Evolutionary conservation across 2,113 vertebrate genomes (phyloP), one percentile per base, ranked within the genome.

Genomic region (Lutjanus erythropterus): DNA sequence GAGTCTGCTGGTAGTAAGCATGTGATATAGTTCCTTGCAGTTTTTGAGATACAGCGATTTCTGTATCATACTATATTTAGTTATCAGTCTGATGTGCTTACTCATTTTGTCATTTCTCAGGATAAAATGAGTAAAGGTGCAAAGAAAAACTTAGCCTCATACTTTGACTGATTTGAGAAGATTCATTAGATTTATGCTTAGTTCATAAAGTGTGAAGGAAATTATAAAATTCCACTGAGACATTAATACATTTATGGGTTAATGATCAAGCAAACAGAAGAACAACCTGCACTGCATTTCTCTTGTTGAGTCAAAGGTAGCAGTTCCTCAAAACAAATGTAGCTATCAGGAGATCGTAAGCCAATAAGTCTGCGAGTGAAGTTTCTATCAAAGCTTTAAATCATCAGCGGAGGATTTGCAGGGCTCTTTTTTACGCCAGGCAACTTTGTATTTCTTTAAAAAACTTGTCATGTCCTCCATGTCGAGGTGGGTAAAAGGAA

Each of bases 401-500:
- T 88, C 70, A 78, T 86, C 84, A 81, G 78, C 25, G 23, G 33
- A 65, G 58, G 65, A 87, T 88, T 87, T 88, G 61, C 56, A 58
- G 78, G 53, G 52, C 70, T 82, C 49, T 82, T 83, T 66, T 82
- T 83, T 66, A 62, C 70, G 41, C 31, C 81, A 62, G 67, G 80
- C 52, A 88, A 78, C 74, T 70, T 78, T 88, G 74, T 65, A 78
- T 84, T 79, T 72, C 77, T 88, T 76, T 85, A 84, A 84, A 70
- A 88, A 85, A 82, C 69, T 35, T 86, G 79, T 83, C 87, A 89
- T 88, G 82, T 83, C 82, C 83, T 82, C 69, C 52, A 44, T 81
- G 67, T 89, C 81, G 83, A 89, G 82, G 62, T 81, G 75, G 87
- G 81, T 81, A 80, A 89, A 85, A 87, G 81, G 86, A 90, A 93